Conservation (phyloP, 2,888 invertebrate genomes). For the Chloroclysta siterata region DNA sequence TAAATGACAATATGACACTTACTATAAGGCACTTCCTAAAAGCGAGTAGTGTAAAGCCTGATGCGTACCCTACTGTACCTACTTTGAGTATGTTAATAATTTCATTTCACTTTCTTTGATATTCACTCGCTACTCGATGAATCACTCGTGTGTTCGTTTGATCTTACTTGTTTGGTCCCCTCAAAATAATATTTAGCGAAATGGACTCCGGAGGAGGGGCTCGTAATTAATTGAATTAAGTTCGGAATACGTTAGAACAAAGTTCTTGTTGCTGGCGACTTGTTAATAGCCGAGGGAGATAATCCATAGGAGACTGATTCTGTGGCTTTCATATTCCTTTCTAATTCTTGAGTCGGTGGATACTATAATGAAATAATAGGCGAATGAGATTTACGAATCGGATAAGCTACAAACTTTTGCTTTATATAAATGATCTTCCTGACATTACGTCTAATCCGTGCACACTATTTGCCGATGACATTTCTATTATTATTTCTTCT, state of each 20-base stretch:
- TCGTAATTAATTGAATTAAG: slow-evolving; percentile 83
- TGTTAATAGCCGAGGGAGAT: slow-evolving; percentile 78
- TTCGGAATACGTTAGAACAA: slow-evolving; percentile 79
- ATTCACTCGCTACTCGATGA: slow-evolving; percentile 42
- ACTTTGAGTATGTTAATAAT: slow-evolving; percentile 39
- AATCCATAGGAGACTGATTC: slow-evolving; percentile 54
- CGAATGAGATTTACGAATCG: too few relatives aligned
- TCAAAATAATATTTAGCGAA: slow-evolving; percentile 79
- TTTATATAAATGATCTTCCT: too few relatives aligned
- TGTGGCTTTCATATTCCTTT: slow-evolving; percentile 1
- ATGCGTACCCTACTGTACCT: too few relatives aligned
- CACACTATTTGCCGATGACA: too few relatives aligned
- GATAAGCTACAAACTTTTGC: too few relatives aligned
- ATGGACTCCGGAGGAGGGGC: slow-evolving; percentile 69
- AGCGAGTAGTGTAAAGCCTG: too few relatives aligned
- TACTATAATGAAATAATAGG: too few relatives aligned
- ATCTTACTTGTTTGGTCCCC: slow-evolving; percentile 68
- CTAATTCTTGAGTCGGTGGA: not conserved
- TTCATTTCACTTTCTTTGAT: slow-evolving; percentile 59
- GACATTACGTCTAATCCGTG: too few relatives aligned
- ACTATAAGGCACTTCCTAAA: too few relatives aligned
- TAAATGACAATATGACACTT: too few relatives aligned
- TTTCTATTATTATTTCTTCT: too few relatives aligned
- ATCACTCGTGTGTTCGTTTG: slow-evolving; percentile 63
- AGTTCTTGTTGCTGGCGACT: slow-evolving; percentile 76